Conservation (phyloP, 1,140 invertebrate species). For the Nasonia giraulti region DNA sequence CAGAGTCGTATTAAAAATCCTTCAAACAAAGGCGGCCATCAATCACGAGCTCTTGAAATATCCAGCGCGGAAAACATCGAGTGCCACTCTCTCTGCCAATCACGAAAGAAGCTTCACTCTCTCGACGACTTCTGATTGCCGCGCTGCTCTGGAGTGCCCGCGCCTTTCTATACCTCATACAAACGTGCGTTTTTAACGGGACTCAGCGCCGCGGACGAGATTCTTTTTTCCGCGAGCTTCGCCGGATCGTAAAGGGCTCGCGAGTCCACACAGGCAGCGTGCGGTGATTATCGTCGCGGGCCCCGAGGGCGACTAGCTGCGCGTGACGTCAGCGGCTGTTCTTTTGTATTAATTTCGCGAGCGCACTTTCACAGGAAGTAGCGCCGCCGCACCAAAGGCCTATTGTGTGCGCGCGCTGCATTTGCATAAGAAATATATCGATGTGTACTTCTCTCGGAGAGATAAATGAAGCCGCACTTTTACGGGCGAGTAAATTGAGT, state of each 20-base stretch:
- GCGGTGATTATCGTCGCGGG: neutral
- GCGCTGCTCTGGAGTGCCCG: neutral
- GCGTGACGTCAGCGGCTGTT: conserved; percentile 6
- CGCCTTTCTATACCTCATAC: neutral
- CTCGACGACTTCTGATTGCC: neutral
- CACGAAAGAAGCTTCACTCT: too few relatives aligned
- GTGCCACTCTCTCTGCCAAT: too few relatives aligned
- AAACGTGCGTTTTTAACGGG: conserved; percentile 9
- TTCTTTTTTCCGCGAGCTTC: neutral
- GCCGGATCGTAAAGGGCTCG: neutral
- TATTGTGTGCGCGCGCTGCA: conserved; percentile 4
- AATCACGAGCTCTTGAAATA: too few relatives aligned
- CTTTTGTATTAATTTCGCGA: conserved; percentile 36
- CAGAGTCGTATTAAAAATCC: too few relatives aligned
- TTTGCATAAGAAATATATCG: conserved; percentile 26
- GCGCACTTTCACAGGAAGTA: conserved; percentile 12
- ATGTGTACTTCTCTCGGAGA: neutral
- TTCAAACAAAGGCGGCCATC: too few relatives aligned
- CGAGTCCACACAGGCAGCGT: neutral
- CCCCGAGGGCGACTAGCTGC: conserved; percentile 8
- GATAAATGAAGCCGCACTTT: conserved; percentile 39
- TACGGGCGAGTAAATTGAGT: conserved; percentile 12
- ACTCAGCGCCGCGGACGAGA: neutral
- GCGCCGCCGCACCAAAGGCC: neutral
- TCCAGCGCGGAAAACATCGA: too few relatives aligned